Evolutionary conservation across 2,113 vertebrate species (phyloP).

Genomic region (Jacana jacana): DNA sequence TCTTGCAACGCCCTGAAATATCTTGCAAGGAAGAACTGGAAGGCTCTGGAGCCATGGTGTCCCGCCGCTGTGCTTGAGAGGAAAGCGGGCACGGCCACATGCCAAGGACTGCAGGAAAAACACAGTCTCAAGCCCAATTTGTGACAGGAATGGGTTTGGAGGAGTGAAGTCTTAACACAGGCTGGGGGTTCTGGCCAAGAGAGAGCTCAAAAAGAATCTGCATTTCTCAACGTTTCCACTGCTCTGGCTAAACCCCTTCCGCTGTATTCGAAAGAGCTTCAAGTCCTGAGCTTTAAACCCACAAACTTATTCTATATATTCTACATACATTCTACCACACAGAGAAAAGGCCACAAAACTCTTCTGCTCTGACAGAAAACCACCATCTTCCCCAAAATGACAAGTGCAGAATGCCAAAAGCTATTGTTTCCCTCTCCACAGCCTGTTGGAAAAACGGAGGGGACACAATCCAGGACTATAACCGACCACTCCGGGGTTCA

Average conservation of each 20-base stretch:
- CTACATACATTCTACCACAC: not conserved
- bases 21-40: not conserved
- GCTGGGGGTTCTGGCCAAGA: not conserved
- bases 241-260: not conserved
- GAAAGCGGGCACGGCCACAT: not conserved
- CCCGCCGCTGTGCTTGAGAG: fast-evolving
- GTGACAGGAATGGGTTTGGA: not conserved
- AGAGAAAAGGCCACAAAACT: not conserved
- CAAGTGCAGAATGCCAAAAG: not conserved
- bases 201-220: not conserved
- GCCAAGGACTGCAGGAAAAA: not conserved
- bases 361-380: fast-evolving
- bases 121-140: not conserved
- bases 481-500: not conserved
- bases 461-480: not conserved
- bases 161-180: not conserved
- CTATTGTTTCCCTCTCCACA: not conserved
- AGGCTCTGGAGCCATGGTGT: fast-evolving
- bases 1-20: not conserved
- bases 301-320: not conserved
- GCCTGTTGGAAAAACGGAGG: not conserved
- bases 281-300: not conserved
- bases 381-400: not conserved
- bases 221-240: not conserved
- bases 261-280: not conserved